Evolutionary conservation across 2,797 vertebrate genomes (phyloP), one percentile per base, ranked within the genome.

Genomic region (Apogon hyalosoma): DNA sequence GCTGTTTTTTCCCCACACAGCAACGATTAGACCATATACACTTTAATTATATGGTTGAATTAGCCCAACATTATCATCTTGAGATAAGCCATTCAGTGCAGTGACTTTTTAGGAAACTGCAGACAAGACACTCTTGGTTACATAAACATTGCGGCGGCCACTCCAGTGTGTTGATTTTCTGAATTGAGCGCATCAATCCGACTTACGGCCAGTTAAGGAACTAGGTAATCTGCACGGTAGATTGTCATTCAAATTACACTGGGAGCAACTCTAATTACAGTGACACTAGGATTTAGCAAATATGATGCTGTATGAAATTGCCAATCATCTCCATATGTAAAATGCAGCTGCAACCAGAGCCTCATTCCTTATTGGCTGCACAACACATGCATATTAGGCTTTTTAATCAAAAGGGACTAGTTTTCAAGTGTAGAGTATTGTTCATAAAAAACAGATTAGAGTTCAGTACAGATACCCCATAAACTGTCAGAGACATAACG

Each of bases 1-100:
- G 2, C 39, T 57, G 39, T 18, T 52, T n/a, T 36, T 33, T 33
- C 8, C 12, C 3, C 4, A 19, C 51, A 28, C 63, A 73, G 63
- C 68, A 14, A 52, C 19, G 21, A 56, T 73, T 54, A 46, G 69
- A 60, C 62, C 47, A 55, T 63, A 63, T 67, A 79, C n/a, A 24
- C 31, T 61, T 50, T 78, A 83, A 88, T 90, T 89, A 85, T 82
- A 90, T 80, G 68, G 69, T 61, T 87, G 79, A 87, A 87, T 88
- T 84, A 72, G 60, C 73, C 54, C 66, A 67, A 74, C 68, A 74
- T 74, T 67, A 70, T 86, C 69, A 72, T 67, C 62, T 74, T 18
- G 21, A 78, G 79, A 85, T 83, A 80, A 73, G 67, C 51, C 19
- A 59, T 64, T 78, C 14, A 7, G 62, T 74, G 71, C 51, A 72